Evolutionary conservation across 2,888 invertebrate species (phyloP).

Genomic region (Cataglyphis livida): DNA sequence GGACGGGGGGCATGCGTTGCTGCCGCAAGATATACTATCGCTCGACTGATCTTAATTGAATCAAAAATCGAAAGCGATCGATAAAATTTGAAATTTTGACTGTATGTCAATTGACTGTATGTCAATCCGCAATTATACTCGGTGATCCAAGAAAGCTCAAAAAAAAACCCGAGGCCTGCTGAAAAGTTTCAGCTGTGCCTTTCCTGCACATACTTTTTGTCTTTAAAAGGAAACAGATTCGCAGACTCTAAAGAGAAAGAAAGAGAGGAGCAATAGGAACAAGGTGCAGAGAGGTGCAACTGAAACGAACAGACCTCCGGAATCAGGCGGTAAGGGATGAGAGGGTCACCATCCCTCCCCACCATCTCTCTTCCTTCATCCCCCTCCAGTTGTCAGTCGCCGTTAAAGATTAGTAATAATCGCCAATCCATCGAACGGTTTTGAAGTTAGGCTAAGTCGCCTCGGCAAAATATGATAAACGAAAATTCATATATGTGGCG

Average conservation of each 20-base stretch:
- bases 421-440: conserved; percentile 59
- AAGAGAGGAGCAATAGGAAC: neutral
- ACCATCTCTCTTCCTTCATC: conserved; percentile 52
- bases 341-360: conserved; percentile 68
- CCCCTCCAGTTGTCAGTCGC: conserved; percentile 63
- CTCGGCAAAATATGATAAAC: neutral
- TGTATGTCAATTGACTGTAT: neutral
- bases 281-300: conserved; percentile 38
- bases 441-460: conserved; percentile 58
- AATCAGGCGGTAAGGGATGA: conserved; percentile 71
- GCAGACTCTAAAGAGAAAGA: neutral
- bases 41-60: conserved; percentile 21
- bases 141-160: neutral
- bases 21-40: neutral
- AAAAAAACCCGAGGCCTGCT: neutral
- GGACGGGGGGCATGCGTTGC: neutral
- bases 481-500: conserved; percentile 13
- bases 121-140: neutral
- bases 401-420: conserved; percentile 77
- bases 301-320: conserved; percentile 33
- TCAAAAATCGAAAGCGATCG: conserved; percentile 27
- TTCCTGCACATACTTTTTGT: neutral
- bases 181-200: neutral
- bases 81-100: neutral
- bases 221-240: neutral